Conservation (phyloP, 1,140 invertebrate species). For the Caenorhabditis remanei region DNA sequence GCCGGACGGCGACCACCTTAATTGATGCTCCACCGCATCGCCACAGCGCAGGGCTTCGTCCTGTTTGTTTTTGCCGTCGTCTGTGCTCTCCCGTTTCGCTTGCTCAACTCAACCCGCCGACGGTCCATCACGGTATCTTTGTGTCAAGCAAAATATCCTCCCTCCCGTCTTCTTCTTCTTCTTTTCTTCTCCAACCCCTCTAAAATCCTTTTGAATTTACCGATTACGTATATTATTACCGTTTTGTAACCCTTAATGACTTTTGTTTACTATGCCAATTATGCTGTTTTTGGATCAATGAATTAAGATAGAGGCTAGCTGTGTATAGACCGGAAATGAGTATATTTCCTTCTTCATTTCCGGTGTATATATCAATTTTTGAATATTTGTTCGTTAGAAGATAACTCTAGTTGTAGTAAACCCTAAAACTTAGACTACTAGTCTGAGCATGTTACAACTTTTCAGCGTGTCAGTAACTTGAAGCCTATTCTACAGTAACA, state of each 20-base stretch:
- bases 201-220: constrained; percentile 52
- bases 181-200: neutral
- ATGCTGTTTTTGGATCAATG: neutral
- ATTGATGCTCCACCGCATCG: constrained; percentile 47
- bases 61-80: constrained; percentile 17
- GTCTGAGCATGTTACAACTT: no score
- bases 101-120: neutral
- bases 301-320: no score
- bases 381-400: no score
- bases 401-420: no score
- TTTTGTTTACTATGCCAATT: neutral
- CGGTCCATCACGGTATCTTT: constrained; percentile 52
- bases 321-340: constrained; percentile 21
- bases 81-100: neutral
- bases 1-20: constrained; percentile 17
- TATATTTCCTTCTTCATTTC: neutral
- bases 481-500: no score
- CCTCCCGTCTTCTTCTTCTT: neutral
- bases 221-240: constrained; percentile 54
- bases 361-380: neutral
- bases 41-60: neutral
- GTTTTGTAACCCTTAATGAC: neutral
- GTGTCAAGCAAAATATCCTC: constrained; percentile 49
- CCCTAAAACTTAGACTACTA: no score
- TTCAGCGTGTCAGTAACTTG: no score